phyloP scores from a whole-genome alignment of 2,888 invertebrate genomes.

The Epiblema foenella region DNA sequence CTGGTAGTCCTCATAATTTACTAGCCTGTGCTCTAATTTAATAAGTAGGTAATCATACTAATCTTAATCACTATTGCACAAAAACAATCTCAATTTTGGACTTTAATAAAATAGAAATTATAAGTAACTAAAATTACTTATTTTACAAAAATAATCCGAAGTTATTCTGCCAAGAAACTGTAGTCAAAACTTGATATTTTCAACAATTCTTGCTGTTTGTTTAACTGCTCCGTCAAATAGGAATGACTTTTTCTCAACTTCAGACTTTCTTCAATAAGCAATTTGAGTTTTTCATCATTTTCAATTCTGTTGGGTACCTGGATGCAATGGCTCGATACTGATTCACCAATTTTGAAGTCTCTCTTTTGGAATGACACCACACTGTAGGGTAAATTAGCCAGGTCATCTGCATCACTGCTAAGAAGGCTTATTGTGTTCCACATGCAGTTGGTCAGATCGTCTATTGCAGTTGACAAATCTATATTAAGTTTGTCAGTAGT shows the following conservation, averaged over 20 bases:
- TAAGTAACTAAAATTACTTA: background rate
- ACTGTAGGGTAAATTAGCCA: constrained; percentile 74
- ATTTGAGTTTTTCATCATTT: constrained; percentile 67
- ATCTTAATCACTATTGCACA: background rate
- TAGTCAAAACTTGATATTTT: constrained; percentile 68
- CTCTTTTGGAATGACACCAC: constrained; percentile 78
- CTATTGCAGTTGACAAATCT: constrained; percentile 62
- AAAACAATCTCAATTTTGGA: constrained; percentile 7
- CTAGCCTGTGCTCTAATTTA: background rate
- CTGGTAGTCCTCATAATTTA: background rate
- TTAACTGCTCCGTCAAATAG: constrained; percentile 66
- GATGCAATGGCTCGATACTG: constrained; percentile 68
- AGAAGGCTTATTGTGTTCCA: constrained; percentile 76
- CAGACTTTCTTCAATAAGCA: constrained; percentile 76
- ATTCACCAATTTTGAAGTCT: constrained; percentile 78
- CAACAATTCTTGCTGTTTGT: constrained; percentile 67
- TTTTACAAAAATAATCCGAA: background rate
- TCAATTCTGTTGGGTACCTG: constrained; percentile 58
- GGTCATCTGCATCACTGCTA: constrained; percentile 66
- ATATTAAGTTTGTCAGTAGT: constrained; percentile 68
- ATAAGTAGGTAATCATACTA: no score
- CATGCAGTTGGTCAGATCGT: constrained; percentile 70
- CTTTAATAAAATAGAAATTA: background rate
- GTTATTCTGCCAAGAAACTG: constrained; percentile 68
- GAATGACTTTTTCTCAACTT: constrained; percentile 69